Percentiles rank a stretch among this genome's conserved stretches.
phyloP scores from a whole-genome alignment of 2,888 invertebrate species.

The Bombylius major region DNA sequence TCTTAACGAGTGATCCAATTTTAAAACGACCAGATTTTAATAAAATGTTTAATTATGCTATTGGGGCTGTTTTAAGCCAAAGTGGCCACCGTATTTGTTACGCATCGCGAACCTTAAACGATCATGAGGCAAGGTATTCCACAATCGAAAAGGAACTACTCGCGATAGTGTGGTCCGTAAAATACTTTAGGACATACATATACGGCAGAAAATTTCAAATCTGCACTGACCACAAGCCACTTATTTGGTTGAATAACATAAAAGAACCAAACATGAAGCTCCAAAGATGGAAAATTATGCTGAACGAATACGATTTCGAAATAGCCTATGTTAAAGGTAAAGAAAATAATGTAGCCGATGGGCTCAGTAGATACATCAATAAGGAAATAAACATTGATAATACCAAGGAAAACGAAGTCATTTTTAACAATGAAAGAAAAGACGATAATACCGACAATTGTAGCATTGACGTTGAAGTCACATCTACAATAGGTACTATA shows the following conservation, averaged over 20 bases:
- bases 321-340: neutral
- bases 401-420: neutral
- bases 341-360: slow-evolving; percentile 2
- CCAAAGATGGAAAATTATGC: neutral
- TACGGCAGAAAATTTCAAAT: no score
- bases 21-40: slow-evolving; percentile 20
- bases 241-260: slow-evolving; percentile 23
- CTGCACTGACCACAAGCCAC: no score
- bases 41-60: slow-evolving; percentile 3
- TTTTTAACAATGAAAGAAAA: slow-evolving; percentile 2
- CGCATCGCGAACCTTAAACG: no score
- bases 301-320: neutral
- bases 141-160: no score
- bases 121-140: no score
- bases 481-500: neutral
- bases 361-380: slow-evolving; percentile 2
- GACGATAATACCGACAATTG: neutral
- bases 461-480: neutral
- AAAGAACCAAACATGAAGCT: slow-evolving; percentile 24
- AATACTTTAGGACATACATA: no score
- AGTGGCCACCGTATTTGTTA: no score
- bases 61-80: no score
- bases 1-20: no score
- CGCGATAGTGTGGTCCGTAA: no score
- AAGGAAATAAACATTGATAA: neutral